A percentile compares a stretch with the other conserved stretches of the same genome.
Conservation (phyloP, 2,888 invertebrate genomes). For the Aspidiotus rigidus region DNA sequence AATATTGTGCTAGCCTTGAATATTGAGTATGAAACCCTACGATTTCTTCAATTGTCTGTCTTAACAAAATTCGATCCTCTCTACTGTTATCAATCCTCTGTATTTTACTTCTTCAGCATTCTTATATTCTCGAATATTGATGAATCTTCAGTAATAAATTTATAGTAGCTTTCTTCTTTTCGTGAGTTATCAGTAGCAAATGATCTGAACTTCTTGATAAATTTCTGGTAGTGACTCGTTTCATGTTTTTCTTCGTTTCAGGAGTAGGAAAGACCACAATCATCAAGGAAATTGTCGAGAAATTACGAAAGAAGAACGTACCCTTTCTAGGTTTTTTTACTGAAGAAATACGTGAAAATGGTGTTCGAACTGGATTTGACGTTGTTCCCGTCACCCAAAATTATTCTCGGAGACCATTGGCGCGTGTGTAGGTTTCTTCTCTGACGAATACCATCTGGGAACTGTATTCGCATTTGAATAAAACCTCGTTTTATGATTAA, state of each 20-base stretch:
- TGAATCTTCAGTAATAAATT: neutral
- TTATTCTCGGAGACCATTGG: neutral
- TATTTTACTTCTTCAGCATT: too few species aligned
- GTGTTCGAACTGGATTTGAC: constrained; percentile 5
- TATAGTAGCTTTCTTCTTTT: neutral
- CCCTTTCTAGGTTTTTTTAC: neutral
- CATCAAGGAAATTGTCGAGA: neutral
- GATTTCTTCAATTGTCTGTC: too few species aligned
- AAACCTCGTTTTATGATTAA: neutral
- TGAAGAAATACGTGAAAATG: neutral
- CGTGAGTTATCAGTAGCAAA: neutral
- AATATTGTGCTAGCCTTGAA: too few species aligned
- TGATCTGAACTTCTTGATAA: neutral
- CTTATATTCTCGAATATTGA: too few species aligned
- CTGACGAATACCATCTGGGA: neutral
- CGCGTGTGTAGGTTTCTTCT: neutral
- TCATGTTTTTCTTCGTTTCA: neutral
- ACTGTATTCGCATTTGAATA: neutral
- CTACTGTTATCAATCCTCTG: too few species aligned
- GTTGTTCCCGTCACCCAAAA: neutral
- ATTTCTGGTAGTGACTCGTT: too few species aligned
- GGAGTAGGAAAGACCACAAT: neutral
- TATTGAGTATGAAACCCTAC: too few species aligned
- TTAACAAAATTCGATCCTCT: too few species aligned
- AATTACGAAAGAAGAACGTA: neutral